Percentiles rank a stretch among this genome's conserved stretches.
phyloP scores from a whole-genome alignment of 2,797 vertebrate species.

The Peromyscus eremicus region DNA sequence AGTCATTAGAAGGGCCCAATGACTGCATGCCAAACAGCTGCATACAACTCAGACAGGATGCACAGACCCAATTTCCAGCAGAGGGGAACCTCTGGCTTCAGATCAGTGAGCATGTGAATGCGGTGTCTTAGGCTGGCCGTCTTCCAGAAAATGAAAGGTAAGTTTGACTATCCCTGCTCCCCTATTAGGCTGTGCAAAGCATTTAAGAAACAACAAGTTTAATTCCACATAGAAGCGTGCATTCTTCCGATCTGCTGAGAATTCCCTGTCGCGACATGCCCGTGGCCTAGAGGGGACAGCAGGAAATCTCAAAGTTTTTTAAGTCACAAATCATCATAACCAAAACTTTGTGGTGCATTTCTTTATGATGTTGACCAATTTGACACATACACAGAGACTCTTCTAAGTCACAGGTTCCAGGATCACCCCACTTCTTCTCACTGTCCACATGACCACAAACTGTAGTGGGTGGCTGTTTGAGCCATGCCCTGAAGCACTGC shows the following conservation, averaged over 20 bases:
- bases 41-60: not conserved
- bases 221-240: not conserved
- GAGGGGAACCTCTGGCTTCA: not conserved
- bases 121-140: not conserved
- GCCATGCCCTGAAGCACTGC: no score
- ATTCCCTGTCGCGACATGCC: not conserved
- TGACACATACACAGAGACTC: not conserved
- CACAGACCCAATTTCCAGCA: not conserved
- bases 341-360: not conserved
- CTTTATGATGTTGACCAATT: not conserved
- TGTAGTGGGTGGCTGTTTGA: no score
- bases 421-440: not conserved
- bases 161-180: not conserved
- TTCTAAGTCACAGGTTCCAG: not conserved
- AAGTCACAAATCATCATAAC: not conserved
- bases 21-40: not conserved
- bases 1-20: not conserved
- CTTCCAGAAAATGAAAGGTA: not conserved
- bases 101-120: not conserved
- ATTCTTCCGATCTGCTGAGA: not conserved
- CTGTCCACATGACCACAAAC: not conserved
- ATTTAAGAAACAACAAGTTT: not conserved
- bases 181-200: not conserved
- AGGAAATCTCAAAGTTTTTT: not conserved
- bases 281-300: not conserved